Percentiles rank a stretch among this genome's conserved stretches.
These are phyloP conservation scores for Schlechtendalia chinensis DNA, from an alignment of 1,140 invertebrate genomes.

Conservation along the genomic window DNA sequence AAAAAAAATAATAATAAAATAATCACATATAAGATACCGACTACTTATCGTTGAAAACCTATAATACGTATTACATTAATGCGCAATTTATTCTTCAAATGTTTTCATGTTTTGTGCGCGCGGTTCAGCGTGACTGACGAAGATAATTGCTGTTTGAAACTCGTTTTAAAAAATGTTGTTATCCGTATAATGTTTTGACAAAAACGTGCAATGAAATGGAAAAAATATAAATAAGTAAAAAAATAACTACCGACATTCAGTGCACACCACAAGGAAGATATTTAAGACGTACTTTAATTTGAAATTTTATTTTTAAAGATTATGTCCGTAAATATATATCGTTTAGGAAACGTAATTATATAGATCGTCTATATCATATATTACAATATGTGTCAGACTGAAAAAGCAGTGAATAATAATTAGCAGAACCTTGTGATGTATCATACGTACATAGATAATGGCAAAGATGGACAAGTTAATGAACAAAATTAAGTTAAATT, in stretches of 20 bases:
- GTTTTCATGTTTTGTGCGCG: not conserved
- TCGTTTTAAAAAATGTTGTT: not conserved
- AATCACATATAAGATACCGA: too few species aligned
- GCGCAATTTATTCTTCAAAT: not conserved
- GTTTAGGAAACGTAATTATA: not conserved
- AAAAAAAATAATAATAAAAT: too few species aligned
- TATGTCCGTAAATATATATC: not conserved
- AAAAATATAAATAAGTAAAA: too few species aligned
- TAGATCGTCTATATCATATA: not conserved
- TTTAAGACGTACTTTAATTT: not conserved
- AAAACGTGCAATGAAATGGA: not conserved
- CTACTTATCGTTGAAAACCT: too few species aligned
- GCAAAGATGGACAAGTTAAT: too few species aligned
- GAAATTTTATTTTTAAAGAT: not conserved
- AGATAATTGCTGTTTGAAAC: not conserved
- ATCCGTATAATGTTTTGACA: not conserved
- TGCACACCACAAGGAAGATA: not conserved
- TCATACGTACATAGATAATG: too few species aligned
- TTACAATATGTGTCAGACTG: too few species aligned
- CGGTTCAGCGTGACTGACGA: too few species aligned
- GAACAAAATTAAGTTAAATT: too few species aligned
- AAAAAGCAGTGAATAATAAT: too few species aligned
- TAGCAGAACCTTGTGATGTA: too few species aligned
- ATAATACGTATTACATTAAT: too few species aligned
- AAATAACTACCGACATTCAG: not conserved